Percentiles rank a stretch among this genome's conserved stretches.
These are phyloP conservation scores for Diachasmimorpha longicaudata DNA, from an alignment of 1,140 invertebrate genomes.

Conservation along the genomic window DNA sequence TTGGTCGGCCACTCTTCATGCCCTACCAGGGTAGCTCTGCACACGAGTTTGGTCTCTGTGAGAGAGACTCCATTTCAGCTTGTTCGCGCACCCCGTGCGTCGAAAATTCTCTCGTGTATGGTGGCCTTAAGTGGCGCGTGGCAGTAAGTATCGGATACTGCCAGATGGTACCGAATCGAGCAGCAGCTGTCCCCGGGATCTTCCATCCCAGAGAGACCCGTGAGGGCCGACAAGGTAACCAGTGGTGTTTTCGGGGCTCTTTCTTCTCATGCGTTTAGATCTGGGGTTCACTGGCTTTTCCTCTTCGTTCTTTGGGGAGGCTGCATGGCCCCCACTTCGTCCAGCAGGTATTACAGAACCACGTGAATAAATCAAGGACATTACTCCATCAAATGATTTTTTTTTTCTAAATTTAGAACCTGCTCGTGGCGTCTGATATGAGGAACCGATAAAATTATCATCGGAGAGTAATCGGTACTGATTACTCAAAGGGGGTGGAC, in stretches of 20 bases:
- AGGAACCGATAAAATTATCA: no score
- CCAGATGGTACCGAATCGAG: conserved; percentile 30
- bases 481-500: no score
- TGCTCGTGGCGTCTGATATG: no score
- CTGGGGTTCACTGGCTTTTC: neutral
- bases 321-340: neutral
- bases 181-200: conserved; percentile 30
- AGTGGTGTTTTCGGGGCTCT: neutral
- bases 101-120: no score
- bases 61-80: no score
- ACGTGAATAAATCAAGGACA: neutral
- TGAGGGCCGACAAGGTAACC: neutral
- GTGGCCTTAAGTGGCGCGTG: conserved; percentile 43
- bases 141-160: conserved; percentile 32
- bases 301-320: neutral
- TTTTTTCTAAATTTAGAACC: neutral
- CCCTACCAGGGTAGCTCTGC: no score
- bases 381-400: neutral
- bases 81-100: no score
- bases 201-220: neutral
- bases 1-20: no score
- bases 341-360: neutral
- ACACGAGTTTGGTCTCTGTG: no score
- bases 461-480: no score
- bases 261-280: neutral